Percentiles rank a stretch among this genome's conserved stretches.
phyloP scores from a whole-genome alignment of 2,797 vertebrate genomes.

The Gephyroberyx darwinii region DNA sequence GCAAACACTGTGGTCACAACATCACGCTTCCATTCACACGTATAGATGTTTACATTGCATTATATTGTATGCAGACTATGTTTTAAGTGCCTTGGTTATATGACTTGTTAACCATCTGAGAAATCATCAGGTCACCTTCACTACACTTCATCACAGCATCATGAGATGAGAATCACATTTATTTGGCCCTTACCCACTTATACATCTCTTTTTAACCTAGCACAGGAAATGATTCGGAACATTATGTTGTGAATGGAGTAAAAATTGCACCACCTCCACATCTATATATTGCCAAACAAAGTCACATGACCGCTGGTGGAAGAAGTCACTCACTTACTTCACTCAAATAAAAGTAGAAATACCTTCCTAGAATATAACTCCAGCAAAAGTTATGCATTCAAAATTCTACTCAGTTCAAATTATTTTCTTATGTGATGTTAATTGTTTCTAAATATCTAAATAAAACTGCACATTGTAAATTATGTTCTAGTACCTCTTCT shows the following conservation, averaged over 20 bases:
- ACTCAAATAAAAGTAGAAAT: conserved; percentile 38
- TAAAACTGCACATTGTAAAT: not conserved
- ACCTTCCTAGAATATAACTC: conserved; percentile 22
- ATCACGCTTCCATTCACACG: conserved; percentile 62
- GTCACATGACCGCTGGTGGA: conserved; percentile 50
- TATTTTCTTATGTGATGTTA: not conserved
- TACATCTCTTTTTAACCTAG: conserved; percentile 40
- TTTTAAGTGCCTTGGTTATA: conserved; percentile 18
- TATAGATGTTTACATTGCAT: conserved; percentile 65
- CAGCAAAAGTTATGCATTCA: conserved; percentile 14
- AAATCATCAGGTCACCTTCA: not conserved
- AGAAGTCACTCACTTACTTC: not conserved
- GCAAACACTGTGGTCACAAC: conserved; percentile 68
- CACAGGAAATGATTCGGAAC: conserved; percentile 38
- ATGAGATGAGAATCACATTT: not conserved
- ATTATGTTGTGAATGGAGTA: conserved; percentile 12
- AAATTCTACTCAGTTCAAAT: not conserved
- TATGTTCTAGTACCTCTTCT: not conserved
- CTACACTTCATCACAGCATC: not conserved
- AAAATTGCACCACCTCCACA: conserved; percentile 42
- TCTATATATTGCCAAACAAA: conserved; percentile 69
- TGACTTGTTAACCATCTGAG: conserved; percentile 15
- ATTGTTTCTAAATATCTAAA: not conserved
- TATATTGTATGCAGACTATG: conserved; percentile 16
- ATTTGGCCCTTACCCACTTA: conserved; percentile 11